Evolutionary conservation across 2,113 vertebrate species (phyloP).

Genomic region (Erinaceus europaeus): DNA sequence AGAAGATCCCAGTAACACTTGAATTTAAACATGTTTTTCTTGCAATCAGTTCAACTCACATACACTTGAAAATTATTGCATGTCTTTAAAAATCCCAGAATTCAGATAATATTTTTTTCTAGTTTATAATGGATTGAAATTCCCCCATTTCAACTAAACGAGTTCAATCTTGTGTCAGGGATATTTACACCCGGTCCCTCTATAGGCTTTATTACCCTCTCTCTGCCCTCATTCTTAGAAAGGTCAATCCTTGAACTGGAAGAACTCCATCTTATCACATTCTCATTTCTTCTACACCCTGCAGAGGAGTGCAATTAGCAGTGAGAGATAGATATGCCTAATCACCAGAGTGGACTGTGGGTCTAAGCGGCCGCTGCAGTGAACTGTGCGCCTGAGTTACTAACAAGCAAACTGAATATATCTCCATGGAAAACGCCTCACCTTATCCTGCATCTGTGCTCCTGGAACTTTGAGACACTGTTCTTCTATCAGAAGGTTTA

Average conservation of each 20-base stretch:
- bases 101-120: conserved; percentile 53
- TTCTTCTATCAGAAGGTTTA: not conserved
- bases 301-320: conserved; percentile 52
- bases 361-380: not conserved
- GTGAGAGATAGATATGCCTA: not conserved
- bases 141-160: conserved; percentile 40
- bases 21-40: conserved; percentile 14
- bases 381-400: not conserved
- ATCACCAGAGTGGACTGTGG: not conserved
- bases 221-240: conserved; percentile 68
- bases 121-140: conserved; percentile 16
- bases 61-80: conserved; percentile 33
- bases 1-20: not conserved
- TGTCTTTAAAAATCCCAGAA: not conserved
- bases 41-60: conserved; percentile 22
- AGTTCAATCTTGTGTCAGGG: conserved; percentile 31
- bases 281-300: conserved; percentile 52
- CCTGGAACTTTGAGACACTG: not conserved
- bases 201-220: conserved; percentile 43
- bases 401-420: not conserved
- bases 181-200: conserved; percentile 47
- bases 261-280: conserved; percentile 59
- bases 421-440: not conserved
- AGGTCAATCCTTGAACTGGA: conserved; percentile 61
- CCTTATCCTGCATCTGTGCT: not conserved